A percentile compares a stretch with the other conserved stretches of the same genome.
phyloP scores from a whole-genome alignment of 2,113 vertebrate species.

The Aythya baeri region DNA sequence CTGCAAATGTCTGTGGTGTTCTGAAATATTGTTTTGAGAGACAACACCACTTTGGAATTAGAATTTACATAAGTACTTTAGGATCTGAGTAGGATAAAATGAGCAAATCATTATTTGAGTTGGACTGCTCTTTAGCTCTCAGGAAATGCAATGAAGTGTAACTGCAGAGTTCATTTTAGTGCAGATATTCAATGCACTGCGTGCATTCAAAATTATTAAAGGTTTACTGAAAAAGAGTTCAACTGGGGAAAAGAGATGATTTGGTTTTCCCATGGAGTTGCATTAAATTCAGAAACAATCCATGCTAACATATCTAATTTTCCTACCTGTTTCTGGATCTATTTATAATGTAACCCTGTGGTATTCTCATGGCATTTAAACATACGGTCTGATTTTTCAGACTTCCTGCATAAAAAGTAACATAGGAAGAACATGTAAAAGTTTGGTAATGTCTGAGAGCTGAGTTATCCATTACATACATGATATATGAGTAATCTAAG shows the following conservation, averaged over 20 bases:
- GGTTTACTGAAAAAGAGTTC: background rate
- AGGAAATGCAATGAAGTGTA: background rate
- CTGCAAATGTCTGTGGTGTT: background rate
- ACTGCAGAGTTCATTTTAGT: background rate
- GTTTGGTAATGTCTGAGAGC: background rate
- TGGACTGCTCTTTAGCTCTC: background rate
- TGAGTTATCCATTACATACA: background rate
- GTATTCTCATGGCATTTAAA: background rate
- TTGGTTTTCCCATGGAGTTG: background rate
- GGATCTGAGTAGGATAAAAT: background rate
- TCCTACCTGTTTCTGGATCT: background rate
- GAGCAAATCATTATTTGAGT: background rate
- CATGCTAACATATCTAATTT: background rate
- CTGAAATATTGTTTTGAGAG: background rate
- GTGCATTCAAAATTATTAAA: background rate
- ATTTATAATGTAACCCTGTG: background rate
- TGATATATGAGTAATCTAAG: background rate
- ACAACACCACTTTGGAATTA: background rate
- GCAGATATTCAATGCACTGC: background rate
- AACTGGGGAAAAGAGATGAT: background rate
- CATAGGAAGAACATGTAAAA: background rate
- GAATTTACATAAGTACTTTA: background rate
- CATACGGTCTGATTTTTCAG: background rate
- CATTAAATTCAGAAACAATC: background rate
- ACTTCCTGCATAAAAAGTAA: background rate